Evolutionary conservation across 2,113 vertebrate genomes (phyloP), one percentile per base, ranked within the genome.

Genomic region (Odobenus rosmarus): DNA sequence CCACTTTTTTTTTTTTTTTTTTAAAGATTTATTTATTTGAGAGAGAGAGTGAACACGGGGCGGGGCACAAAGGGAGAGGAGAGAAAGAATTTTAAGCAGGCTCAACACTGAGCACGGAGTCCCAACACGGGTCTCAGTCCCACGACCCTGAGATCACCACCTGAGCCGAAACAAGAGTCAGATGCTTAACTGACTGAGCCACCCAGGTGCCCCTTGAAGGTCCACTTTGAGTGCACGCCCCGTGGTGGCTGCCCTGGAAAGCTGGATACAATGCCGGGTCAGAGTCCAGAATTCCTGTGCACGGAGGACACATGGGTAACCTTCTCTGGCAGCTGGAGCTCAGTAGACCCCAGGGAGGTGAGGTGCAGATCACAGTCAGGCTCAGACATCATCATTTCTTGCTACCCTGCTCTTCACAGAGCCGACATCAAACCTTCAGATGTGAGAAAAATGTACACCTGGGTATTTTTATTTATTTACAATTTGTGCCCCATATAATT

Each of bases 391-490:
- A 3, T 46, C 4, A 0, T 76, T 90, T 55, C 61, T 55, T 4
- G 1, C 71, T 51, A 16, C 24, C 14, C 64, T 28, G 39, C 31
- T 64, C 13, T 89, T 51, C 42, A 11, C 15, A 26, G 62, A 89
- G 72, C 67, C 46, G 23, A 82, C 39, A 18, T 51, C 64, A 36
- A 72, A 49, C 53, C 88, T 77, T 86, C 53, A 36, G 71, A 71
- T 64, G 31, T 69, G 13, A 94, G 23, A 31, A 62, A 88, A 85
- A 62, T n/a, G 84, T 74, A 57, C 24, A 18, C 85, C 53, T 82
- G 88, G 72, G 36, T 42, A 57, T 82, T 85, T 94, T 88, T 67
- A 67, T 88, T 92, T 62, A 79, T 95, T 87, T 72, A 59, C 13
- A 33, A 24, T 77, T 36, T 51, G 49, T 28, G 51, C 51, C 61